Evolutionary conservation across 2,113 vertebrate species (phyloP).

Genomic region (Hepsetus odoe): DNA sequence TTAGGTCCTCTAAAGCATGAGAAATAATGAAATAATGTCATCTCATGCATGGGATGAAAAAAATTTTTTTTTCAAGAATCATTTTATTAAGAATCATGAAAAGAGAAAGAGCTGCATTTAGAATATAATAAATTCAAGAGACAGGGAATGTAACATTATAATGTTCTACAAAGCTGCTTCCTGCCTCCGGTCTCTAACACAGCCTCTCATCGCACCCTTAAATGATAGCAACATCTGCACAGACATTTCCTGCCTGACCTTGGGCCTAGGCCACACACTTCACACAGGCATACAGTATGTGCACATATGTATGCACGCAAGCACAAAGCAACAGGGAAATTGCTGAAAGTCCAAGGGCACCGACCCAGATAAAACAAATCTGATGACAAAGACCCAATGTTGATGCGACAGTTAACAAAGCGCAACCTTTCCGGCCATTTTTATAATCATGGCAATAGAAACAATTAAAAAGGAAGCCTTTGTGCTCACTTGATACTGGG

Average conservation of each 20-base stretch:
- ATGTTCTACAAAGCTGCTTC: slow-evolving; percentile 43
- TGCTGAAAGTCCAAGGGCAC: slow-evolving; percentile 40
- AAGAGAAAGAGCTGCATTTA: neutral
- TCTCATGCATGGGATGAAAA: neutral
- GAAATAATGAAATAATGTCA: too few species aligned
- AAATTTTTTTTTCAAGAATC: neutral
- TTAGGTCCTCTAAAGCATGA: neutral
- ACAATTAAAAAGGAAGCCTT: slow-evolving; percentile 12
- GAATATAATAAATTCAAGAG: slow-evolving; percentile 8
- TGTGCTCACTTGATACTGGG: neutral
- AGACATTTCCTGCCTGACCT: slow-evolving; percentile 77
- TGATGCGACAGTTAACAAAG: slow-evolving; percentile 33
- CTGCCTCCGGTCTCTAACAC: slow-evolving; percentile 42
- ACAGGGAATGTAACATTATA: slow-evolving; percentile 8
- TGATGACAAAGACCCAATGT: slow-evolving; percentile 10
- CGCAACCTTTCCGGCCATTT: neutral
- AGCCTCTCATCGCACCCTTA: slow-evolving; percentile 61
- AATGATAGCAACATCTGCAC: slow-evolving; percentile 72
- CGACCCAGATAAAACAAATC: slow-evolving; percentile 7
- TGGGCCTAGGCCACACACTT: slow-evolving; percentile 62
- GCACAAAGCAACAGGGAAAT: slow-evolving; percentile 21
- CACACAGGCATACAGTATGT: slow-evolving; percentile 70
- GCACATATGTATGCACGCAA: slow-evolving; percentile 9
- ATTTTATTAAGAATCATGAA: neutral
- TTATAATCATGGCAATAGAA: slow-evolving; percentile 2